A percentile compares a stretch with the other conserved stretches of the same genome.
These are phyloP conservation scores for Fregetta grallaria DNA, from an alignment of 2,113 vertebrate genomes.

Conservation along the genomic window DNA sequence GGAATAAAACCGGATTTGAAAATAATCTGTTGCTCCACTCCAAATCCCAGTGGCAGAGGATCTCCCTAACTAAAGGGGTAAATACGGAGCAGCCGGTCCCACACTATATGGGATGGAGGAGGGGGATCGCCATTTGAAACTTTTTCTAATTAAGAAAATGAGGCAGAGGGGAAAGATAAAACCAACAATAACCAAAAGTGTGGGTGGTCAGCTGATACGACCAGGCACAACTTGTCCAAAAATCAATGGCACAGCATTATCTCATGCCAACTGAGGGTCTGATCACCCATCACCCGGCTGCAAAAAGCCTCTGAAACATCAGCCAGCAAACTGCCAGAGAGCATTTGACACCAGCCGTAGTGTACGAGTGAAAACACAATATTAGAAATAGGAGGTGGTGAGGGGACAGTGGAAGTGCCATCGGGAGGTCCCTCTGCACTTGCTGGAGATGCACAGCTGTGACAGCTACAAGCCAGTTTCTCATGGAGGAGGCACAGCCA, in stretches of 20 bases:
- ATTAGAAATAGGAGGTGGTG: background rate
- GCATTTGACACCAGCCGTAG: background rate
- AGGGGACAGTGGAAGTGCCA: background rate
- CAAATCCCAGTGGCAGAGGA: background rate
- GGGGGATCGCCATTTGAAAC: background rate
- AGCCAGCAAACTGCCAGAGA: background rate
- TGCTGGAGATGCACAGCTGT: rapidly evolving
- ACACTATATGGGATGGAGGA: background rate
- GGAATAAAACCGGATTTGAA: background rate
- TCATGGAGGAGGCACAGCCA: background rate
- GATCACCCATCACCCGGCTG: background rate
- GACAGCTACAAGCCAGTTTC: background rate
- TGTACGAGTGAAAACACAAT: rapidly evolving
- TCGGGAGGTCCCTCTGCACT: background rate
- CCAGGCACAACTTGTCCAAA: background rate
- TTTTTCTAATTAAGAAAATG: background rate
- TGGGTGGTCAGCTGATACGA: background rate
- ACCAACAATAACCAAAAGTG: background rate
- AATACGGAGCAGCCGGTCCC: background rate
- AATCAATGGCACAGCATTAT: background rate
- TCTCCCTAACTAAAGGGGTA: background rate
- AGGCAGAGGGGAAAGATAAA: background rate
- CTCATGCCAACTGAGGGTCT: background rate
- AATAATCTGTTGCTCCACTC: background rate
- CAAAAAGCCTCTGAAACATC: background rate